Percentiles rank a stretch among this genome's conserved stretches.
phyloP scores from a whole-genome alignment of 2,113 vertebrate species.

The Typhlomys cinereus region DNA sequence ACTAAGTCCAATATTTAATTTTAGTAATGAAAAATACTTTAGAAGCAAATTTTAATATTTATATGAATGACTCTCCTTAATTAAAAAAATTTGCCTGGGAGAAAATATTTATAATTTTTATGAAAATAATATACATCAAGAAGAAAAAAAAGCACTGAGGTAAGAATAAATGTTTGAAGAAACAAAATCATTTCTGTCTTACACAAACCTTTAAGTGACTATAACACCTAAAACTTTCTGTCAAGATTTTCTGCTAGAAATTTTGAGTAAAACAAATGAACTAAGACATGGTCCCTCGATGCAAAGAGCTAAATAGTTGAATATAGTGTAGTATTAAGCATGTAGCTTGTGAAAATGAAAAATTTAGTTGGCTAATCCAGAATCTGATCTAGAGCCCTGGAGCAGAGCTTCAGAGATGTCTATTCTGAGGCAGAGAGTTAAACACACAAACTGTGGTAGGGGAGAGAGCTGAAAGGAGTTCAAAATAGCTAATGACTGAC shows the following conservation, averaged over 20 bases:
- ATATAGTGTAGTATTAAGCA: background rate
- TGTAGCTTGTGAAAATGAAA: background rate
- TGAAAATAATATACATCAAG: background rate
- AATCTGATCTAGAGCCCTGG: background rate
- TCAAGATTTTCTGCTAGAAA: background rate
- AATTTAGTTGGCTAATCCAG: background rate
- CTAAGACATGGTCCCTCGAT: background rate
- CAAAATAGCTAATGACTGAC: background rate
- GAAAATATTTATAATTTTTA: slow-evolving; percentile 22
- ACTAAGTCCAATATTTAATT: background rate
- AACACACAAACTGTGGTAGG: background rate
- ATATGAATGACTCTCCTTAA: slow-evolving; percentile 17
- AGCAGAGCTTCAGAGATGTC: background rate
- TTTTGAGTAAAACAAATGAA: background rate
- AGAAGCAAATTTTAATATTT: slow-evolving; percentile 26
- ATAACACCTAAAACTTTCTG: background rate
- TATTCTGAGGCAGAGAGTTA: background rate
- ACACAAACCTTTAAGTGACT: background rate
- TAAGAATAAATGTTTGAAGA: background rate
- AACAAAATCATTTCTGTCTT: slow-evolving; percentile 24
- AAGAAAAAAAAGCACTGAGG: background rate
- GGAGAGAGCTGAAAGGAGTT: background rate
- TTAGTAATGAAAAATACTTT: slow-evolving; percentile 38
- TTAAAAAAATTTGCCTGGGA: background rate
- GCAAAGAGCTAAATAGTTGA: background rate